Evolutionary conservation across 1,140 invertebrate genomes (phyloP), one percentile per base, ranked within the genome.

Genomic region (Ips nitidus): DNA sequence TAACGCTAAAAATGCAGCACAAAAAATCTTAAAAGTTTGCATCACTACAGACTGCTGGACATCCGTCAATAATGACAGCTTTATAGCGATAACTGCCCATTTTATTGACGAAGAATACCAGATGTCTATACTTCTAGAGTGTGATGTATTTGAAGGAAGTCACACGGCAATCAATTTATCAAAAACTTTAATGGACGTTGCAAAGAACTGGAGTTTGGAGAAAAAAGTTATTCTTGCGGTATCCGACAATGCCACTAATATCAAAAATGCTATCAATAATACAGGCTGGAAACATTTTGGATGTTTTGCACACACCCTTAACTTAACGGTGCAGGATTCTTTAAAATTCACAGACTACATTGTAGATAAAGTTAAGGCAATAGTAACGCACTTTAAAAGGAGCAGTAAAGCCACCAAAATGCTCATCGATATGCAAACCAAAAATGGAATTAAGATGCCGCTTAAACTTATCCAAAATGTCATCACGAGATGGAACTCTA

Each of bases 401-500:
- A 78, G 73, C 66, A 71, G 5, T 45, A n/a, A 38, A 41, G 71
- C 74, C 4, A 66, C 61, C 39, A 66, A 73, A 57, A 75, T 72
- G 73, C 68, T 77, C 53, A 73, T 73, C 41, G 47, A 66, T 42
- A 59, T 57, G 39, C 71, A 73, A 66, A 66, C 42, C 56, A 40
- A 66, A 47, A 43, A 22, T 50, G 52, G 63, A 36, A 63, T 59
- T 4, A 47, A 55, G 7, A n/a, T 43, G 22, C 72, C 64, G 41
- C n/a, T 8, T 41, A 71, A 73, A 52, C 56, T 76, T 61, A 71
- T 76, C 42, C 75, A 79, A 71, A 73, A 80, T 55, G 76, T 77
- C n/a, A 50, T 45, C 0, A 79, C 77, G 1, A 42, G 79, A 22
- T 81, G 78, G 77, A 81, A 80, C 55, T 77, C 74, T 6, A 77